A percentile compares a stretch with the other conserved stretches of the same genome.
Conservation (phyloP, 2,797 vertebrate genomes). For the Dryobates pubescens region DNA sequence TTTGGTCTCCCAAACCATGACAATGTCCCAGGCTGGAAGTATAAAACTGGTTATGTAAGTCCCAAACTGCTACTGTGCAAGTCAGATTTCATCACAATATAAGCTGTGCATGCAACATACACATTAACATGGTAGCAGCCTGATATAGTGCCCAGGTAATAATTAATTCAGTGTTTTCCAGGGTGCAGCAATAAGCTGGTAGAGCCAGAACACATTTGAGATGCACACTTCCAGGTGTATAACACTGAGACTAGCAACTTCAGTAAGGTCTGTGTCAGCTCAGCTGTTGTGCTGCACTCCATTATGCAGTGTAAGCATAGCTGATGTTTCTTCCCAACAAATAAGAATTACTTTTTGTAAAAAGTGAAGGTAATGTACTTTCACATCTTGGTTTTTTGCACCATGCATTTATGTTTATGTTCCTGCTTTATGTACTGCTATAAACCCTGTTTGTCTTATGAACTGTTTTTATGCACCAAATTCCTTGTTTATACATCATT, state of each 20-base stretch:
- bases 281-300: background rate
- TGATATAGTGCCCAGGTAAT: background rate
- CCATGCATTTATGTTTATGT: background rate
- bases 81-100: background rate
- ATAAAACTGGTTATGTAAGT: background rate
- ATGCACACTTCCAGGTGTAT: background rate
- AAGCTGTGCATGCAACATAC: background rate
- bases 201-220: fast-evolving
- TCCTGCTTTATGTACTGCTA: background rate
- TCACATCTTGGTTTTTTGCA: background rate
- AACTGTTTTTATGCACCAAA: background rate
- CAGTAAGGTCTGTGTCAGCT: background rate
- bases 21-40: background rate
- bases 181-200: background rate
- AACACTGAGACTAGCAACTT: background rate
- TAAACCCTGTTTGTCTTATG: background rate
- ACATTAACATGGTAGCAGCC: background rate
- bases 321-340: background rate
- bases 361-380: background rate
- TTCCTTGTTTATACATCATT: background rate
- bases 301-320: background rate
- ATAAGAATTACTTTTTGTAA: background rate
- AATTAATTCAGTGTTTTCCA: background rate
- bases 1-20: no score
- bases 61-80: background rate